Evolutionary conservation across 2,797 vertebrate species (phyloP).

Genomic region (Cryptoblepharus egeriae): DNA sequence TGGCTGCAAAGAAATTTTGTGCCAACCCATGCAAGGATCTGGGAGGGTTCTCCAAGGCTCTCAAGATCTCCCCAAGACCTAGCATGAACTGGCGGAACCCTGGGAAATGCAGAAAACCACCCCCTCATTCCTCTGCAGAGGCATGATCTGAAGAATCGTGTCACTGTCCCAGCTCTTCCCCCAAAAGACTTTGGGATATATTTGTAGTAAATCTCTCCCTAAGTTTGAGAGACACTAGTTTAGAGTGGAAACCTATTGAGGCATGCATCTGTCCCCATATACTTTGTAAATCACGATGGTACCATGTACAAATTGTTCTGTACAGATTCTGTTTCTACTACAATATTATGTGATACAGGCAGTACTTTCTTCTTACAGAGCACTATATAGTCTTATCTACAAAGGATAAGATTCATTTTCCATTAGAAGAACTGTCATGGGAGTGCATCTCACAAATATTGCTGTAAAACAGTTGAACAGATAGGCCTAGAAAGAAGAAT

Average conservation of each 20-base stretch:
- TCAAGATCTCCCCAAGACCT: too few relatives aligned
- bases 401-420: background rate
- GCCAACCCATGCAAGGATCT: too few relatives aligned
- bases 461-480: background rate
- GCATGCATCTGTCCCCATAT: background rate
- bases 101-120: too few relatives aligned
- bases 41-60: too few relatives aligned
- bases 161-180: too few relatives aligned
- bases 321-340: background rate
- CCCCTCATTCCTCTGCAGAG: too few relatives aligned
- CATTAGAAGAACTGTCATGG: background rate
- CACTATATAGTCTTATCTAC: constrained; percentile 3
- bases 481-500: background rate
- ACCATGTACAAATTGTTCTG: background rate
- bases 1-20: too few relatives aligned
- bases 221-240: too few relatives aligned
- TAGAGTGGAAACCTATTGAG: background rate
- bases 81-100: too few relatives aligned
- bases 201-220: too few relatives aligned
- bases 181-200: too few relatives aligned
- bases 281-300: background rate
- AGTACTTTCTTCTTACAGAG: background rate
- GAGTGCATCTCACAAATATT: background rate
- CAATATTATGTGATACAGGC: background rate
- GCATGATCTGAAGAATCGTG: too few relatives aligned